phyloP scores from a whole-genome alignment of 2,888 invertebrate species.

The Eupelmus urozonus region DNA sequence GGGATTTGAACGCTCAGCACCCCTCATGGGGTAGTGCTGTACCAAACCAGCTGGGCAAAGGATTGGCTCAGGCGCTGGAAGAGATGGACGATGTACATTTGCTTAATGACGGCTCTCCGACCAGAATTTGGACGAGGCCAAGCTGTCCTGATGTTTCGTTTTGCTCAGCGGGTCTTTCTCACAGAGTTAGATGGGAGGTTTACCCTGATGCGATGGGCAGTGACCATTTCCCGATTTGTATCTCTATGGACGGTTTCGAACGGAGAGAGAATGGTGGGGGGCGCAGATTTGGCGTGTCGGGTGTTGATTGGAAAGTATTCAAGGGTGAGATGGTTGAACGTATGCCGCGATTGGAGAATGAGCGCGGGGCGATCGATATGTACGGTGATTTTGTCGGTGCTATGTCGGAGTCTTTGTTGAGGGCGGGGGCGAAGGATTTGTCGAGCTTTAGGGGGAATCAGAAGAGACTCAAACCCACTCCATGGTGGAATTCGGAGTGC shows the following conservation, averaged over 20 bases:
- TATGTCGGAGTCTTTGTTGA: too few species aligned
- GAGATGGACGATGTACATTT: neutral
- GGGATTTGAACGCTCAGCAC: neutral
- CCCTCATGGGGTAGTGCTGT: neutral
- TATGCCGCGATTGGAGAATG: too few species aligned
- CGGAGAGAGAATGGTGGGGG: neutral
- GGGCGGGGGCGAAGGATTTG: too few species aligned
- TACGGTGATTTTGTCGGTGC: too few species aligned
- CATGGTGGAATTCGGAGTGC: too few species aligned
- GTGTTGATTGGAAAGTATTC: too few species aligned
- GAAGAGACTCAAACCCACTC: too few species aligned
- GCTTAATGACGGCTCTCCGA: neutral
- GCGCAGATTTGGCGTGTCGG: too few species aligned
- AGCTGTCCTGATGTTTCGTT: constrained; percentile 1
- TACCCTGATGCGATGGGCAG: neutral
- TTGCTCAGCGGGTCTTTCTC: neutral
- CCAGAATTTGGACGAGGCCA: neutral
- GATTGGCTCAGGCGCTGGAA: neutral
- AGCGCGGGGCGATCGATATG: too few species aligned
- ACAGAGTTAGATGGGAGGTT: neutral
- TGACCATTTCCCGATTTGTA: neutral
- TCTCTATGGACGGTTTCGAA: neutral
- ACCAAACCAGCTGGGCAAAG: neutral
- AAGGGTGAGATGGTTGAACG: too few species aligned
- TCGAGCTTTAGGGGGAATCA: too few species aligned